phyloP scores from a whole-genome alignment of 1,140 invertebrate species.

The Drosophila sucinea region DNA sequence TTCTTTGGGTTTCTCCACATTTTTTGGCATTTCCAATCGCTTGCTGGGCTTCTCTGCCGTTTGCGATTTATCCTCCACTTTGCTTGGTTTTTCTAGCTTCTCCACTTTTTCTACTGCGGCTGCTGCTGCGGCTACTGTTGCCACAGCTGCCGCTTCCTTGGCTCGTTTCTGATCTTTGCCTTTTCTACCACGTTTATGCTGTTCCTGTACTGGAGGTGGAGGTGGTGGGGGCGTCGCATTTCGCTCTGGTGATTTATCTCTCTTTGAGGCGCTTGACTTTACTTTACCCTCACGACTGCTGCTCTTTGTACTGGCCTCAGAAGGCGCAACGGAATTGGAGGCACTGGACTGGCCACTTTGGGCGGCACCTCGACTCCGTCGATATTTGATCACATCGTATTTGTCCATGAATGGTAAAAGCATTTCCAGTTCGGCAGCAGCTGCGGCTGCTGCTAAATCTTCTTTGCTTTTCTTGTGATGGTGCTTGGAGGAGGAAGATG shows the following conservation, averaged over 20 bases:
- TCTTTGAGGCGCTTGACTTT: constrained; percentile 26
- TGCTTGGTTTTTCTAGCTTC: constrained; percentile 44
- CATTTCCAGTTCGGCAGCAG: constrained; percentile 71
- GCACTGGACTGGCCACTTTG: constrained; percentile 37
- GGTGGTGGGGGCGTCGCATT: neutral
- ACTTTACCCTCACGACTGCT: neutral
- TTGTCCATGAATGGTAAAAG: constrained; percentile 83
- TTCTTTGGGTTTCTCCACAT: constrained; percentile 43
- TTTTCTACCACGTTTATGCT: constrained; percentile 59
- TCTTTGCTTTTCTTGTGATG: constrained; percentile 59
- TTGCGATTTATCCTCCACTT: constrained; percentile 37
- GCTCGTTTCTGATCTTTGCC: constrained; percentile 54
- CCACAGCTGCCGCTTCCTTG: constrained; percentile 32
- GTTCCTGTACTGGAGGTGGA: constrained; percentile 20
- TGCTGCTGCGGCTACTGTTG: neutral
- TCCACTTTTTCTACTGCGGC: constrained; percentile 2
- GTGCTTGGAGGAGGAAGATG: constrained; percentile 47
- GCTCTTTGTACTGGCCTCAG: constrained; percentile 56
- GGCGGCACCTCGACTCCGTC: constrained; percentile 84
- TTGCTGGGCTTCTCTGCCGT: constrained; percentile 29
- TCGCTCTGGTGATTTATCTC: constrained; percentile 40
- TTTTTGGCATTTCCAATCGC: constrained; percentile 51
- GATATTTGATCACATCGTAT: constrained; percentile 87
- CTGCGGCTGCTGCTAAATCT: constrained; percentile 58
- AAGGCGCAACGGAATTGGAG: constrained; percentile 53